Evolutionary conservation across 2,797 vertebrate genomes (phyloP).

Genomic region (Poecilia velifera): DNA sequence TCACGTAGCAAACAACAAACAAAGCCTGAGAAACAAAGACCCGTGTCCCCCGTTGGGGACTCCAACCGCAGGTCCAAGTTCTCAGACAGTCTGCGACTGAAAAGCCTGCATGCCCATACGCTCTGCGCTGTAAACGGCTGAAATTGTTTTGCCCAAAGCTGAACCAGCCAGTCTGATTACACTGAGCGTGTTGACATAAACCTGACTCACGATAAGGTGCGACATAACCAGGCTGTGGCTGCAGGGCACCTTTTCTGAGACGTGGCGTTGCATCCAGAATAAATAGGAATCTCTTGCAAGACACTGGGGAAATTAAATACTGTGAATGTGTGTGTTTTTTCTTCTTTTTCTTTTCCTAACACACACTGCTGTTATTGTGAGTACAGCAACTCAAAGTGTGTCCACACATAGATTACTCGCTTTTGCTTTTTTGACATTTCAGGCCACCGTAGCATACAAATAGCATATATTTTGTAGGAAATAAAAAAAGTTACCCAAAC

Average conservation of each 20-base stretch:
- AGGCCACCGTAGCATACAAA: not conserved
- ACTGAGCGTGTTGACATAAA: conserved; percentile 1
- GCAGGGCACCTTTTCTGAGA: conserved; percentile 10
- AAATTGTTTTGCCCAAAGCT: not conserved
- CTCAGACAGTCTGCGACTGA: not conserved
- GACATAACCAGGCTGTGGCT: not conserved
- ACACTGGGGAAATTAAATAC: not conserved
- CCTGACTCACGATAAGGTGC: conserved; percentile 16
- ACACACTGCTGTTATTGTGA: not conserved
- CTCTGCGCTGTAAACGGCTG: not conserved
- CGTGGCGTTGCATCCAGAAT: not conserved
- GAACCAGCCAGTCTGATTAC: not conserved
- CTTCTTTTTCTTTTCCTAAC: not conserved
- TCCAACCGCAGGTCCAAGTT: conserved; percentile 3
- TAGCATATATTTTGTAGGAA: not conserved
- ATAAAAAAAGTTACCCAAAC: not conserved
- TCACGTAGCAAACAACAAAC: conserved; percentile 47
- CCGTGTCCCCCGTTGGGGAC: not conserved
- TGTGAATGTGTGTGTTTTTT: not conserved
- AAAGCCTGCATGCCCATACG: not conserved
- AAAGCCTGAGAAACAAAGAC: conserved; percentile 25
- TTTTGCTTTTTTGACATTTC: not conserved
- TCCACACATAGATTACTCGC: not conserved
- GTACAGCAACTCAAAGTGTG: not conserved
- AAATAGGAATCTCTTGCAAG: not conserved